Percentiles rank a stretch among this genome's conserved stretches.
Evolutionary conservation across 1,140 invertebrate species (phyloP).

Genomic region (Myzus persicae): DNA sequence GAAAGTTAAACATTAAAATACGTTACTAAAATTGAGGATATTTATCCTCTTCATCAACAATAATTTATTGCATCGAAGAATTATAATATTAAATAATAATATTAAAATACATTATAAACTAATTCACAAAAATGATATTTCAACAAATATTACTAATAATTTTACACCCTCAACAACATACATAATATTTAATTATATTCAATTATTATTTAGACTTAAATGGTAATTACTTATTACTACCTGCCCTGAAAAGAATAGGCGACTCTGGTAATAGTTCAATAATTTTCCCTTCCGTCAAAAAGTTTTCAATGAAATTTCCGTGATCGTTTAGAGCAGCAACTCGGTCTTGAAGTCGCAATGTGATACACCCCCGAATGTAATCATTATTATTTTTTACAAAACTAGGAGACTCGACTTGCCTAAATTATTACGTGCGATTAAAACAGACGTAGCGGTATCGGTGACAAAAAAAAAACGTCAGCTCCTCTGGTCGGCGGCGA

Average conservation of each 20-base stretch:
- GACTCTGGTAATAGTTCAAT: too few relatives aligned
- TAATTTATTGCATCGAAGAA: not conserved
- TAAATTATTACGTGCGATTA: not conserved
- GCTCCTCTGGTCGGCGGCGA: not conserved
- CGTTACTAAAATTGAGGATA: too few relatives aligned
- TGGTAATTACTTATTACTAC: too few relatives aligned
- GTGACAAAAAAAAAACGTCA: not conserved
- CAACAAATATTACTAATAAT: not conserved
- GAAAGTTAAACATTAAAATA: not conserved
- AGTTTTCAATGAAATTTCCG: too few relatives aligned
- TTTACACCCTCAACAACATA: not conserved
- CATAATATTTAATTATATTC: not conserved
- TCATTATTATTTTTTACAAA: too few relatives aligned
- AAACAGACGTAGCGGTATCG: not conserved
- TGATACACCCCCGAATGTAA: too few relatives aligned
- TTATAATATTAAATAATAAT: not conserved
- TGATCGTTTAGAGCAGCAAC: too few relatives aligned
- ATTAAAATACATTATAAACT: not conserved
- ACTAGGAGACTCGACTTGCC: too few relatives aligned
- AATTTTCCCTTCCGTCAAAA: too few relatives aligned
- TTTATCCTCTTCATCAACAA: not conserved
- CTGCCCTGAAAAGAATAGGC: too few relatives aligned
- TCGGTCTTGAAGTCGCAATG: too few relatives aligned
- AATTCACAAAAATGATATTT: not conserved
- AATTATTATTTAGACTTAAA: not conserved